A percentile compares a stretch with the other conserved stretches of the same genome.
phyloP scores from a whole-genome alignment of 2,888 invertebrate species.

The Cataglyphis altisquamis region DNA sequence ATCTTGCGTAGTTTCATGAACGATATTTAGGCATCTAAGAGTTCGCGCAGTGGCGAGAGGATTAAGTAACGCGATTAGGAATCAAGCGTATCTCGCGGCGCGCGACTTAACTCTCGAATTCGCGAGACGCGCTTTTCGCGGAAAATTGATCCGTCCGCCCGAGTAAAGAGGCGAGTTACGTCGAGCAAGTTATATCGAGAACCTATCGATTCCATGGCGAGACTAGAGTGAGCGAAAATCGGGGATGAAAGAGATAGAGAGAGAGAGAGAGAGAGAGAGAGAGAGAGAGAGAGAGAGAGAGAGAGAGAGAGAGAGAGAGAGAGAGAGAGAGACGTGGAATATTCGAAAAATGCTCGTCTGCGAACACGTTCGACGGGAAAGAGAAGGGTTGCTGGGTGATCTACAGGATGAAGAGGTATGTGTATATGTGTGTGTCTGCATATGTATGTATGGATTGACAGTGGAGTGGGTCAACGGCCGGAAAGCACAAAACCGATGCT shows the following conservation, averaged over 20 bases:
- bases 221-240: slow-evolving; percentile 9
- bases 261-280: slow-evolving; percentile 8
- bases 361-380: slow-evolving; percentile 49
- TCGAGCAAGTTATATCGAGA: slow-evolving; percentile 49
- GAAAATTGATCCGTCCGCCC: slow-evolving; percentile 44
- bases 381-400: slow-evolving; percentile 39
- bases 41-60: slow-evolving; percentile 20
- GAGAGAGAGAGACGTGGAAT: slow-evolving; percentile 28
- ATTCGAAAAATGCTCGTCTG: slow-evolving; percentile 64
- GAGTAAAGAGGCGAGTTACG: slow-evolving; percentile 44
- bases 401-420: slow-evolving; percentile 26
- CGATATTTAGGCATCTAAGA: slow-evolving; percentile 39
- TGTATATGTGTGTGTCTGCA: neutral
- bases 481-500: slow-evolving; percentile 77
- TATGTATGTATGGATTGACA: slow-evolving; percentile 39
- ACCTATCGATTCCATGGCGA: slow-evolving; percentile 53
- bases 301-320: neutral
- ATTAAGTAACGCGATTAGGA: slow-evolving; percentile 54
- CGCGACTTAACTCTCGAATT: slow-evolving; percentile 39
- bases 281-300: slow-evolving; percentile 5
- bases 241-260: neutral
- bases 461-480: slow-evolving; percentile 74
- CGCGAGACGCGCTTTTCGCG: slow-evolving; percentile 35
- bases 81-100: slow-evolving; percentile 26
- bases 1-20: slow-evolving; percentile 26